Conservation (phyloP, 1,140 invertebrate species). For the Homalodisca vitripennis region DNA sequence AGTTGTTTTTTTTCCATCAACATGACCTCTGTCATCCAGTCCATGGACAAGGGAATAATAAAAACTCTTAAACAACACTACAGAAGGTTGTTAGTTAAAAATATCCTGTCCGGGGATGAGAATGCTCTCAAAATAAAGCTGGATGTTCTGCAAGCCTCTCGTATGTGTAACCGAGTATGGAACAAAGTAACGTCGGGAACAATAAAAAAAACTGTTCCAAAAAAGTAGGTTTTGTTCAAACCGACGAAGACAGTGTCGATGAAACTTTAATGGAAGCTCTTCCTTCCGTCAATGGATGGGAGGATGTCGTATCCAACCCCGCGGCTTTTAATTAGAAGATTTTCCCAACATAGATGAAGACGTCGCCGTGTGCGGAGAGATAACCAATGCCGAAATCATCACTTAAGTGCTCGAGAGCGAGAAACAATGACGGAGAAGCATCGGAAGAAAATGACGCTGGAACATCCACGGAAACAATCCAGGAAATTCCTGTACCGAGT, state of each 20-base stretch:
- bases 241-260: constrained; percentile 2
- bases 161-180: constrained; percentile 24
- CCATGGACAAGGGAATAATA: constrained; percentile 2
- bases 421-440: neutral
- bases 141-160: constrained; percentile 10
- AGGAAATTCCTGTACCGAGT: neutral
- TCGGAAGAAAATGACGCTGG: neutral
- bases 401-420: constrained; percentile 1
- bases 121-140: constrained; percentile 12
- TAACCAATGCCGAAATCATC: too few species aligned
- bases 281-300: constrained; percentile 27
- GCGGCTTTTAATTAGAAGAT: constrained; percentile 28
- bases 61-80: neutral
- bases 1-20: neutral
- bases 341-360: constrained; percentile 33
- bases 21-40: constrained; percentile 3
- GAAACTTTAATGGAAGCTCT: constrained; percentile 16
- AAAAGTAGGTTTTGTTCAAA: constrained; percentile 30
- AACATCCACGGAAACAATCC: neutral
- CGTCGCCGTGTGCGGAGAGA: too few species aligned
- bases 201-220: constrained; percentile 31
- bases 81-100: constrained; percentile 6
- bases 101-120: neutral
- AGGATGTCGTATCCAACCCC: constrained; percentile 15
- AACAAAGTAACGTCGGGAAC: constrained; percentile 32